Evolutionary conservation across 2,797 vertebrate genomes (phyloP).

Genomic region (Falco novaeseelandiae): DNA sequence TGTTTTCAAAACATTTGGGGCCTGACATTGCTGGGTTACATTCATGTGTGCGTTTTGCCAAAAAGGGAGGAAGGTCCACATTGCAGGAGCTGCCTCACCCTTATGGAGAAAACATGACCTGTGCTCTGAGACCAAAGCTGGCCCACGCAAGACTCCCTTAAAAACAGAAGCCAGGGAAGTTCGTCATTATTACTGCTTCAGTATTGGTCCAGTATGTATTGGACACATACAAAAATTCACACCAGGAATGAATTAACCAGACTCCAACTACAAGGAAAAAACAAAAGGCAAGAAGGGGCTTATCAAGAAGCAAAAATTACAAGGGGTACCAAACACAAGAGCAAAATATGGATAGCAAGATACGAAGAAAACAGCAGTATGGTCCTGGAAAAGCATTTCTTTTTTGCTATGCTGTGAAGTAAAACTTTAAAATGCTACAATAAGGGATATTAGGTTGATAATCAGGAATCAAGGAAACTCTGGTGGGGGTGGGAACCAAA

Average conservation of each 20-base stretch:
- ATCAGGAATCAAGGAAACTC: background rate
- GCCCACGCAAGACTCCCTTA: background rate
- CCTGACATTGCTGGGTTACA: background rate
- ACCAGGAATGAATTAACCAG: constrained; percentile 35
- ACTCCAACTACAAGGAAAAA: background rate
- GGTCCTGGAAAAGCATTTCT: background rate
- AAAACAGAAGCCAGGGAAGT: background rate
- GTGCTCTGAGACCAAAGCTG: background rate
- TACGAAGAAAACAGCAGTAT: constrained; percentile 17
- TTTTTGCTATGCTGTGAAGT: background rate
- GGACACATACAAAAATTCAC: constrained; percentile 14
- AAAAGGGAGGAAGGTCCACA: background rate
- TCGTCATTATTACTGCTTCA: background rate
- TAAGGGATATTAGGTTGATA: constrained; percentile 17
- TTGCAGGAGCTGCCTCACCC: background rate
- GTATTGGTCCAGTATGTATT: background rate
- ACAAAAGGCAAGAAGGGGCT: constrained; percentile 31
- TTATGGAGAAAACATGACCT: background rate
- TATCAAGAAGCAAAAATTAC: constrained; percentile 51
- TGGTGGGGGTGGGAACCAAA: background rate
- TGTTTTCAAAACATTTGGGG: background rate
- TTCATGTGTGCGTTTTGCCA: background rate
- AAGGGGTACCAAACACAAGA: constrained; percentile 42
- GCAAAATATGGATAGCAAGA: constrained; percentile 12
- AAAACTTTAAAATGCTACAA: constrained; percentile 24